These are phyloP conservation scores for Catocala nupta DNA, from an alignment of 2,888 invertebrate genomes.

Conservation along the genomic window DNA sequence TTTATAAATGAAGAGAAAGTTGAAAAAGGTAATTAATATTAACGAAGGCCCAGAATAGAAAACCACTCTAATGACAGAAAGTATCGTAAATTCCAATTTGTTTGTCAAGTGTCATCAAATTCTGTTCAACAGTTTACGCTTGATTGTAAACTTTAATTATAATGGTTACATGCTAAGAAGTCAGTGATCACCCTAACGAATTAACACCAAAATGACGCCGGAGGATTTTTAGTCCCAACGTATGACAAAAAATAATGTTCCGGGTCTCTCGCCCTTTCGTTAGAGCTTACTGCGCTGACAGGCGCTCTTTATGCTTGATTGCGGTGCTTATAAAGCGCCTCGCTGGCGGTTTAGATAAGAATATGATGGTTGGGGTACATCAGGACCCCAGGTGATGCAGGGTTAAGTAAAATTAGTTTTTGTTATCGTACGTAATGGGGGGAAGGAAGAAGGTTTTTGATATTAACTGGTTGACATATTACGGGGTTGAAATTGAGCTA, in stretches of 20 bases:
- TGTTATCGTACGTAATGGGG: conserved; percentile 5
- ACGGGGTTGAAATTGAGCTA: not conserved
- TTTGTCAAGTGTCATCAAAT: too few relatives aligned
- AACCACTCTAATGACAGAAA: too few relatives aligned
- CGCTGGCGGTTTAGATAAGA: conserved; percentile 32
- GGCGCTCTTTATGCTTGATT: conserved; percentile 31
- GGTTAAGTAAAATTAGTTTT: conserved; percentile 27
- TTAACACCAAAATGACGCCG: conserved; percentile 32
- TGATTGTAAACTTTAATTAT: too few relatives aligned
- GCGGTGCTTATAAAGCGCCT: conserved; percentile 17
- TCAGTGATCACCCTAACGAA: conserved; percentile 14
- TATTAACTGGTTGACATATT: not conserved
- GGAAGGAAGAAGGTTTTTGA: not conserved
- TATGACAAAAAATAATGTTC: conserved; percentile 43
- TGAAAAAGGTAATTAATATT: too few relatives aligned
- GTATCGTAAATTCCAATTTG: too few relatives aligned
- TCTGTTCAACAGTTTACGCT: too few relatives aligned
- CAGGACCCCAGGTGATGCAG: conserved; percentile 3
- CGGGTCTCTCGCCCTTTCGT: conserved; percentile 25
- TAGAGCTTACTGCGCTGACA: conserved; percentile 37
- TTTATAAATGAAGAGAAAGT: too few relatives aligned
- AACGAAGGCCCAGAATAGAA: too few relatives aligned
- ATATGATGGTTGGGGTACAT: conserved; percentile 10
- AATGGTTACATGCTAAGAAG: not conserved
- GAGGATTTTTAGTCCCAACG: conserved; percentile 27